Evolutionary conservation across 2,113 vertebrate species (phyloP).

Genomic region (Synodontis membranacea): DNA sequence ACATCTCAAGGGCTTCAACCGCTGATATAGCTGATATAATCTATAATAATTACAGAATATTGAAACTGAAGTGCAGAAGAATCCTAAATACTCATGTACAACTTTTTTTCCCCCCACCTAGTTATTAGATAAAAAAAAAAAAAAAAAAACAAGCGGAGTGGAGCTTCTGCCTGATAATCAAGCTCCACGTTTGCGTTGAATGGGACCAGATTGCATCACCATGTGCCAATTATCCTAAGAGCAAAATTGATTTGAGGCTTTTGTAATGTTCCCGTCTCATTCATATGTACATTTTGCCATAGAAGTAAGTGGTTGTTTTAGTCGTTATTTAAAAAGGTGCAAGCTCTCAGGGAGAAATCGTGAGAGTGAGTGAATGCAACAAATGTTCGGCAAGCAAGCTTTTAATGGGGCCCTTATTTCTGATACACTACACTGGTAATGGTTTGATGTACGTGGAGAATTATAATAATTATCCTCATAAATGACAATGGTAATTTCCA

Average conservation of each 20-base stretch:
- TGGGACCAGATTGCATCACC: conserved; percentile 55
- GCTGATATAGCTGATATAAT: conserved; percentile 20
- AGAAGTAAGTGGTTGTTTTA: conserved; percentile 56
- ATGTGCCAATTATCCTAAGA: conserved; percentile 59
- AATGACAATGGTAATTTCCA: conserved; percentile 65
- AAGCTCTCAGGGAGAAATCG: conserved; percentile 56
- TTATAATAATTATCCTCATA: conserved; percentile 74
- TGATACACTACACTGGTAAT: conserved; percentile 63
- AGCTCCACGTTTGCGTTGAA: conserved; percentile 49
- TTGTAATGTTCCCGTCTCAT: conserved; percentile 54
- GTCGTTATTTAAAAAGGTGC: conserved; percentile 58
- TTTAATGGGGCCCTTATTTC: conserved; percentile 62
- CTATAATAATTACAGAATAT: conserved; percentile 41
- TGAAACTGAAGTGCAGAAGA: conserved; percentile 46
- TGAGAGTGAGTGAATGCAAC: conserved; percentile 43
- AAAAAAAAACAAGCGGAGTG: conserved; percentile 16
- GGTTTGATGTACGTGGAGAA: conserved; percentile 63
- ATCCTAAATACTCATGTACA: conserved; percentile 12
- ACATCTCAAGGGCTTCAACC: neutral
- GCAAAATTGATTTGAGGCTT: conserved; percentile 62
- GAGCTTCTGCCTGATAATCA: conserved; percentile 45
- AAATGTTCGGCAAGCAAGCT: conserved; percentile 63
- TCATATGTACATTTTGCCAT: conserved; percentile 58
- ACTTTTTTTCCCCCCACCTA: conserved; percentile 51
- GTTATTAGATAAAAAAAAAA: conserved; percentile 51